Conservation (phyloP, 2,888 invertebrate genomes). For the Antheraea assamensis region DNA sequence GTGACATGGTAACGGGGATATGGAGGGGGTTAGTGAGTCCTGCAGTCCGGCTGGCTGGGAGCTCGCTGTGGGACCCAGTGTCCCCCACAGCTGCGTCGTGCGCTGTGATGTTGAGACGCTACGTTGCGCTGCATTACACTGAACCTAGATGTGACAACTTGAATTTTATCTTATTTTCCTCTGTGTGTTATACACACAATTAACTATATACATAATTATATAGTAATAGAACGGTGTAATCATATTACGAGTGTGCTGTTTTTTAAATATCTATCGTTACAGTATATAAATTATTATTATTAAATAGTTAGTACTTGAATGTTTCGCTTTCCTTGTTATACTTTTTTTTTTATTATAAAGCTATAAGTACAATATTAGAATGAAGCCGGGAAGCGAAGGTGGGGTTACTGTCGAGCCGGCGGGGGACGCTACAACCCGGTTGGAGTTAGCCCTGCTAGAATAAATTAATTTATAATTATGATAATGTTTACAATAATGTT, state of each 20-base stretch:
- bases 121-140: too few species aligned
- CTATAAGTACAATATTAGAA: not conserved
- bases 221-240: too few species aligned
- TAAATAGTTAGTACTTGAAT: too few species aligned
- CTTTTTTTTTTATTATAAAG: too few species aligned
- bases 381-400: not conserved
- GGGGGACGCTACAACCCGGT: not conserved
- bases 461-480: not conserved
- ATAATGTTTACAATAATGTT: not conserved
- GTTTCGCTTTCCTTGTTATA: too few species aligned
- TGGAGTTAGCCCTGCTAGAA: not conserved
- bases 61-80: not conserved
- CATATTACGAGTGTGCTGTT: too few species aligned
- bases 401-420: not conserved
- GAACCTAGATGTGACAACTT: not conserved
- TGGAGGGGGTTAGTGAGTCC: not conserved
- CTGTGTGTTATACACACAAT: too few species aligned
- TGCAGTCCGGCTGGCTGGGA: conserved; percentile 1
- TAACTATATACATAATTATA: too few species aligned
- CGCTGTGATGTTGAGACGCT: not conserved
- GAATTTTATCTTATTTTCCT: not conserved
- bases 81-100: not conserved
- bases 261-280: too few species aligned
- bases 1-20: not conserved
- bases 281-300: not conserved